Conservation (phyloP, 2,113 vertebrate species). For the Vicugna pacos region DNA sequence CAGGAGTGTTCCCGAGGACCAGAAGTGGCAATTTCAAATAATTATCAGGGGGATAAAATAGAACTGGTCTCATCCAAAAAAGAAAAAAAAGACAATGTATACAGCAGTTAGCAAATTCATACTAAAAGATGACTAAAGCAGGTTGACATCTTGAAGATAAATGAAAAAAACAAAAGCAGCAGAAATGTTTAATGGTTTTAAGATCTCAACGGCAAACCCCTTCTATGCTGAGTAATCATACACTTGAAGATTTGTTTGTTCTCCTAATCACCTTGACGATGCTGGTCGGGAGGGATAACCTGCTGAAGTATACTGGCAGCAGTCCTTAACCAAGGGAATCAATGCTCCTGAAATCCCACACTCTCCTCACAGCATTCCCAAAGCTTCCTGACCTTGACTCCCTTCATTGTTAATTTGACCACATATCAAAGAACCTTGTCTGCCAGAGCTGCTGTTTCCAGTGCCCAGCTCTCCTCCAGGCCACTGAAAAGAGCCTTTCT, state of each 20-base stretch:
- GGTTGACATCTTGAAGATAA: constrained; percentile 44
- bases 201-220: not conserved
- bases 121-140: constrained; percentile 33
- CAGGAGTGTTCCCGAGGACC: constrained; percentile 11
- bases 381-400: constrained; percentile 81
- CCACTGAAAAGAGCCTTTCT: constrained; percentile 84
- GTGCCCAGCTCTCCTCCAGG: constrained; percentile 66
- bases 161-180: not conserved
- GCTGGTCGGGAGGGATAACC: constrained; percentile 56
- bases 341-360: constrained; percentile 52
- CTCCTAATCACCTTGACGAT: constrained; percentile 53
- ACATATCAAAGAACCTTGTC: constrained; percentile 75
- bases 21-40: constrained; percentile 40
- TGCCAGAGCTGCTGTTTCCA: constrained; percentile 78
- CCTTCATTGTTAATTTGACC: constrained; percentile 66
- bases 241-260: constrained; percentile 46
- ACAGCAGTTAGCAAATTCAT: constrained; percentile 39
- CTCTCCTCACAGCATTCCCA: constrained; percentile 69
- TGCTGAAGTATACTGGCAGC: constrained; percentile 71
- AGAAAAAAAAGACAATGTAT: not conserved
- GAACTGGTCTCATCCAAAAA: constrained; percentile 3
- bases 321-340: constrained; percentile 63
- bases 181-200: not conserved
- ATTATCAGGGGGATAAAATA: constrained; percentile 62
- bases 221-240: constrained; percentile 64